Percentiles rank a stretch among this genome's conserved stretches.
phyloP scores from a whole-genome alignment of 1,140 invertebrate genomes.

The Trachelipus rathkii region DNA sequence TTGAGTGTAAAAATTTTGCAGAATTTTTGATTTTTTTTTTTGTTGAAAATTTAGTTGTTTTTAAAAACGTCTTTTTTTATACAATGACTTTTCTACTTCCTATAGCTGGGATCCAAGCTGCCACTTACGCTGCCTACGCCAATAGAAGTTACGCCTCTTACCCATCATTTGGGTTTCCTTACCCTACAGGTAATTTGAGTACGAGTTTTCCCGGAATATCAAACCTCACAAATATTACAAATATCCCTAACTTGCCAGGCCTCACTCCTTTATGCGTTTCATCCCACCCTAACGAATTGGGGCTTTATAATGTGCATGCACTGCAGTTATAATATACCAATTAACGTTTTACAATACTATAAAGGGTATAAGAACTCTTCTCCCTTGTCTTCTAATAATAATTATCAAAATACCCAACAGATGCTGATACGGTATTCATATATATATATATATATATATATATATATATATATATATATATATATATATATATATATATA shows the following conservation, averaged over 20 bases:
- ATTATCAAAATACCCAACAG: too few species aligned
- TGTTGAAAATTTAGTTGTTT: too few species aligned
- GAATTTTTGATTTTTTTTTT: too few species aligned
- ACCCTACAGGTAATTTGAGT: conserved; percentile 90
- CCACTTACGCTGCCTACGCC: conserved; percentile 87
- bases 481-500: conserved; percentile 16
- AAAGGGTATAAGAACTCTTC: too few species aligned
- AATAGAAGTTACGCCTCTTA: conserved; percentile 84
- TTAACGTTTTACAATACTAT: background rate
- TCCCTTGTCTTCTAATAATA: too few species aligned
- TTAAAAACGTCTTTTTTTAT: too few species aligned
- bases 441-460: background rate
- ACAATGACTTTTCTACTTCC: background rate
- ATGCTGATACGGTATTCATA: too few species aligned
- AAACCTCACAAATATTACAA: background rate
- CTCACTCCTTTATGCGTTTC: conserved; percentile 55
- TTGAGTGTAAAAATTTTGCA: too few species aligned
- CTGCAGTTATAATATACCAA: conserved; percentile 45
- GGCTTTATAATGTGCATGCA: conserved; percentile 51
- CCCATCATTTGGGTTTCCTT: conserved; percentile 92
- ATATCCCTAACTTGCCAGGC: background rate
- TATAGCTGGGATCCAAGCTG: conserved; percentile 58
- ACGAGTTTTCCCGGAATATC: conserved; percentile 60
- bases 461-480: conserved; percentile 16
- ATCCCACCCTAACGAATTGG: conserved; percentile 61